Evolutionary conservation across 2,797 vertebrate genomes (phyloP).

Genomic region (Enteromius thamalakanensis): DNA sequence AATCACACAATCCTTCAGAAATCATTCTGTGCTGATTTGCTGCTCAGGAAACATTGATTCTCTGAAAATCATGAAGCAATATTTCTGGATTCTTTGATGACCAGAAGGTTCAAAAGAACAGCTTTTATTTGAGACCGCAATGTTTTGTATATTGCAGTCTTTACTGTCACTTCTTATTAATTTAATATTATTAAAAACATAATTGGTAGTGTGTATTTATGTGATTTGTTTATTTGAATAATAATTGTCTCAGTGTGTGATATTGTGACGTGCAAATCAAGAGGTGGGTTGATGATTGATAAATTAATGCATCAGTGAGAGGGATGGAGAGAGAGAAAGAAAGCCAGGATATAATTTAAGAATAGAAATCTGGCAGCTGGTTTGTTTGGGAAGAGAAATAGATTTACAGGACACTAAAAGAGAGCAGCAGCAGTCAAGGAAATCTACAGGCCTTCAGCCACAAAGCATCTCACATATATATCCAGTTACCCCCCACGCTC

Average conservation of each 20-base stretch:
- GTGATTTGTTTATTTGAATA: background rate
- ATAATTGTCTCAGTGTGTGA: background rate
- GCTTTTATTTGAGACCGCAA: background rate
- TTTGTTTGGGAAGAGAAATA: slow-evolving; percentile 45
- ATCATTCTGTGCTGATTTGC: background rate
- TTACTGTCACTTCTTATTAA: background rate
- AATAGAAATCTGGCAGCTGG: slow-evolving; percentile 30
- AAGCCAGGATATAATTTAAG: slow-evolving; percentile 20
- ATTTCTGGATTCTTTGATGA: background rate
- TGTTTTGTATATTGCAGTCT: background rate
- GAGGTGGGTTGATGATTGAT: slow-evolving; percentile 33
- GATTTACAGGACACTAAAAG: slow-evolving; percentile 38
- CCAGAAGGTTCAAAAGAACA: background rate
- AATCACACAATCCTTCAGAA: background rate
- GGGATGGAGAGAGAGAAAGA: slow-evolving; percentile 18
- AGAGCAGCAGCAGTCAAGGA: slow-evolving; percentile 53
- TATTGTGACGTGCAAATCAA: slow-evolving; percentile 7
- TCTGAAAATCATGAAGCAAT: background rate
- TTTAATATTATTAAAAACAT: background rate
- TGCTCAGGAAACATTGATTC: background rate
- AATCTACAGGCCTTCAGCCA: slow-evolving; percentile 62
- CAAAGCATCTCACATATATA: slow-evolving; percentile 62
- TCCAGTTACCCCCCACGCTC: slow-evolving; percentile 68
- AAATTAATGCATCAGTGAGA: background rate
- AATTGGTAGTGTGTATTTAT: background rate